These are phyloP conservation scores for Stenichneumon culpator DNA, from an alignment of 2,888 invertebrate species.

Conservation along the genomic window DNA sequence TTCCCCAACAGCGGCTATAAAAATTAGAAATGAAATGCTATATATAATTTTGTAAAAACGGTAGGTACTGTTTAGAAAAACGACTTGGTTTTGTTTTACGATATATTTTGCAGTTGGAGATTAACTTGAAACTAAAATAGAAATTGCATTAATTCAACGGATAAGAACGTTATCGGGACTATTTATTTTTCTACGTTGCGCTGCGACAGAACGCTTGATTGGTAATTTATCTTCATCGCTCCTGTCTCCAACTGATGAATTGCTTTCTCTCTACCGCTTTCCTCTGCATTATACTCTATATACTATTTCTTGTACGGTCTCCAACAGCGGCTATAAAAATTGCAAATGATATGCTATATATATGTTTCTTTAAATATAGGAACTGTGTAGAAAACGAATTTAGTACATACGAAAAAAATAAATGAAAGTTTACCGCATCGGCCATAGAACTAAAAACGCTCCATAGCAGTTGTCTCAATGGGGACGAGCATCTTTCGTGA, in stretches of 20 bases:
- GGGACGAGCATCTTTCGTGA: neutral
- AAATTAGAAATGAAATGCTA: too few relatives aligned
- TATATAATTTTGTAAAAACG: too few relatives aligned
- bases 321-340: too few relatives aligned
- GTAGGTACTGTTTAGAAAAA: too few relatives aligned
- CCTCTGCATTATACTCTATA: too few relatives aligned
- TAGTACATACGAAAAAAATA: neutral
- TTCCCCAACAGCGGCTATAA: too few relatives aligned
- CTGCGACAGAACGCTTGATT: conserved; percentile 7
- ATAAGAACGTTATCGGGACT: conserved; percentile 21
- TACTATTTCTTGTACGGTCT: too few relatives aligned
- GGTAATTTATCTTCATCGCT: conserved; percentile 55
- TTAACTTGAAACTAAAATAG: neutral
- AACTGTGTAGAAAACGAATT: neutral
- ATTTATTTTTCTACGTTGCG: conserved; percentile 26
- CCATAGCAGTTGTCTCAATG: neutral
- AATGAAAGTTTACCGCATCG: neutral
- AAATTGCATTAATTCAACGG: neutral
- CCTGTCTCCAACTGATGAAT: conserved; percentile 41
- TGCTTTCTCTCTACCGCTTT: neutral
- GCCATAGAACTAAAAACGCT: neutral
- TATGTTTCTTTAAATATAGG: neutral
- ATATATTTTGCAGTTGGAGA: neutral
- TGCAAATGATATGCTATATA: too few relatives aligned
- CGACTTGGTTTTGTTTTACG: too few relatives aligned